Conservation (phyloP, 2,888 invertebrate species). For the Mylabris sibirica region DNA sequence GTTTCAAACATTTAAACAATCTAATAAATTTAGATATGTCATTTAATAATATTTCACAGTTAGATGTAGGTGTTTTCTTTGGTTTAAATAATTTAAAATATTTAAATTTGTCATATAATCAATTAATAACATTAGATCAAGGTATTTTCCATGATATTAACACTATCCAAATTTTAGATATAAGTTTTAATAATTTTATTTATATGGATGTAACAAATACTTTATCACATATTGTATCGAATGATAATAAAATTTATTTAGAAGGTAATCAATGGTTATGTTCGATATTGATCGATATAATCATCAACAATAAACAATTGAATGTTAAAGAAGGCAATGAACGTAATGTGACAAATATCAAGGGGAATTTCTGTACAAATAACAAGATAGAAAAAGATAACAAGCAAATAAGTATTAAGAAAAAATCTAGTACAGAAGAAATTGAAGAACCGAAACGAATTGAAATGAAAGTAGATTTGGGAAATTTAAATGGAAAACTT, state of each 20-base stretch:
- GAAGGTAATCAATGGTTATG: neutral
- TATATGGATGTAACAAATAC: constrained; percentile 2
- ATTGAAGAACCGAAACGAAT: neutral
- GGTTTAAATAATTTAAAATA: neutral
- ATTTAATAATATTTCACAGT: neutral
- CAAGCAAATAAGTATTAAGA: no score
- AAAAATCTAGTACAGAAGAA: neutral
- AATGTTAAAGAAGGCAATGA: neutral
- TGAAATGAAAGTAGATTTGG: no score
- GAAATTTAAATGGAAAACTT: no score
- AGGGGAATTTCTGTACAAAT: neutral
- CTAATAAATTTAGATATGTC: neutral
- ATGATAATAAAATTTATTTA: neutral
- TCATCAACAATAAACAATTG: neutral
- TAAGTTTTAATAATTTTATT: constrained; percentile 13
- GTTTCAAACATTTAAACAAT: neutral
- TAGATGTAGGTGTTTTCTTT: constrained; percentile 8
- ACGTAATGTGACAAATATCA: constrained; percentile 5
- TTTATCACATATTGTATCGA: constrained; percentile 2
- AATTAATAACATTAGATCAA: neutral
- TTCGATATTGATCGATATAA: neutral
- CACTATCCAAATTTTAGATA: constrained; percentile 1
- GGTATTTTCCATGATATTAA: constrained; percentile 15
- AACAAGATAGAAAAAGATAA: neutral
- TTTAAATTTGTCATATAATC: constrained; percentile 5